Base-by-base conservation (phyloP, 2,888 invertebrate genomes). In the Lithophane semibrunnea region DNA sequence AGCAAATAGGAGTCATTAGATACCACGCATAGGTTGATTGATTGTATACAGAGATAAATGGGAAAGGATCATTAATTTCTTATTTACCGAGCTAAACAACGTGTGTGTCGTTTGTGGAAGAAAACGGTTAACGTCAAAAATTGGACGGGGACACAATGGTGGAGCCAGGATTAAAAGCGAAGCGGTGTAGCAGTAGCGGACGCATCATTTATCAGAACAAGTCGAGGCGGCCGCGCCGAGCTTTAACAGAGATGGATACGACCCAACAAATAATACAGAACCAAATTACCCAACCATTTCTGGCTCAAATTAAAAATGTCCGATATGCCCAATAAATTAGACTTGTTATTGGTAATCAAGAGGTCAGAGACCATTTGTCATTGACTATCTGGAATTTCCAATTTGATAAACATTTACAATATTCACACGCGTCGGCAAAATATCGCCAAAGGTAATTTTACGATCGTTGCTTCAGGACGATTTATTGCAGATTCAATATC, bases 201-300 rank as follows among this genome's bases (percentile, higher is more conserved):
- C 93, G 91, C 92, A 94, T 96, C 96, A 96, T 96, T 96, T 96
- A 96, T 96, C 96, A 96, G 95, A 90, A 93, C 93, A 91, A 92
- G 90, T 89, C 91, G 89, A 88, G 90, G 80, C 87, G 83, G 76
- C 80, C 75, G 73, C 78, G 76, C 67, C 85, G 90, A 89, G 92
- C 91, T 92, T 93, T 92, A 90, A 90, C 89, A 89, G 87, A 92
- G 91, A 92, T 91, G 89, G 89, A 89, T 89, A 89, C 90, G 81
- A 90, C 82, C 86, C 80, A 88, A 88, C 89, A 91, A 89, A 89
- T 90, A 92, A 89, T 83, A 83, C 60, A 83, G 86, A 90, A 75
- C 68, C 72, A 79, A 82, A 82, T 81, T 71, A 79, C 74, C 64
- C 67, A 77, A 88, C 75, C 76, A 82, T 79, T 73, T 82, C 70